Conservation (phyloP, 2,113 vertebrate species). For the Phycodurus eques region DNA sequence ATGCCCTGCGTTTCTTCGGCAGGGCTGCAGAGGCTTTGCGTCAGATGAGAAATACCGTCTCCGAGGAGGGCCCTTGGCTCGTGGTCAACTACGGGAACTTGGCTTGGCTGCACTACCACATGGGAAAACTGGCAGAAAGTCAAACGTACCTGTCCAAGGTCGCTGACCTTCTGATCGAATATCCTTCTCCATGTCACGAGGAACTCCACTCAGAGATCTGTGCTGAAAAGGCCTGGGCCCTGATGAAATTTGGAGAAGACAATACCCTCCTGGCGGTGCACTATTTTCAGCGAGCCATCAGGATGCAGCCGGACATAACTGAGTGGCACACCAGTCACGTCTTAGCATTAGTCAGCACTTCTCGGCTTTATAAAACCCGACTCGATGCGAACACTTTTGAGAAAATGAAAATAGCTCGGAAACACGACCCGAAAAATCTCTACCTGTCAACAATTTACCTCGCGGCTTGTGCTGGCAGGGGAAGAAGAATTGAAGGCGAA, state of each 20-base stretch:
- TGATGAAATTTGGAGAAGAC: slow-evolving; percentile 44
- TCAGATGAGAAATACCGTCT: slow-evolving; percentile 44
- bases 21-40: slow-evolving; percentile 47
- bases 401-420: slow-evolving; percentile 25
- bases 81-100: slow-evolving; percentile 59
- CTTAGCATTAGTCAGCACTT: neutral
- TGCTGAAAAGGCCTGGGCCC: slow-evolving; percentile 64
- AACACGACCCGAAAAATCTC: slow-evolving; percentile 43
- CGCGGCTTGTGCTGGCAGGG: neutral
- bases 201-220: slow-evolving; percentile 56
- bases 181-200: slow-evolving; percentile 26
- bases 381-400: neutral
- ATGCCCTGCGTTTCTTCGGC: slow-evolving; percentile 38
- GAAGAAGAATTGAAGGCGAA: slow-evolving; percentile 6
- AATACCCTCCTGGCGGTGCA: slow-evolving; percentile 25
- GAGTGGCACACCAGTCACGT: slow-evolving; percentile 43
- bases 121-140: slow-evolving; percentile 24
- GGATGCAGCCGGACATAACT: slow-evolving; percentile 53
- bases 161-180: slow-evolving; percentile 14
- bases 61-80: slow-evolving; percentile 58
- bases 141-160: slow-evolving; percentile 37
- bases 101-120: slow-evolving; percentile 54
- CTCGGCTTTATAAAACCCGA: neutral
- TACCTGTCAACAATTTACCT: slow-evolving; percentile 27
- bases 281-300: slow-evolving; percentile 54